phyloP scores from a whole-genome alignment of 1,140 invertebrate genomes.

The Pantala flavescens region DNA sequence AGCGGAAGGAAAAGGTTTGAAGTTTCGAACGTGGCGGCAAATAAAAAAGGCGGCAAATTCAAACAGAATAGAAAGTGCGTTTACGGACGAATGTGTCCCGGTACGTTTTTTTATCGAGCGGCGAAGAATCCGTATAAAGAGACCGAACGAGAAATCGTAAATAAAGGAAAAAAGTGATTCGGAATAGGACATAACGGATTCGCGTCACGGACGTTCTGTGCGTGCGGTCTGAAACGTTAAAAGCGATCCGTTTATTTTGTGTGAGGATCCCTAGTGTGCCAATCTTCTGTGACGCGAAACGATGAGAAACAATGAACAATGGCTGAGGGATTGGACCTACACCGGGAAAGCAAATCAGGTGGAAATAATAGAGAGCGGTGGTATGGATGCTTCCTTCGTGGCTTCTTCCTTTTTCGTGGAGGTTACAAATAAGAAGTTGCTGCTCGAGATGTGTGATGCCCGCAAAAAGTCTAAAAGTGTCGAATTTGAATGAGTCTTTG shows the following conservation, averaged over 20 bases:
- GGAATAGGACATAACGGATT: background rate
- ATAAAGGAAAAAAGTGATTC: background rate
- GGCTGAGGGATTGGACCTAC: background rate
- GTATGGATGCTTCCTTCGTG: background rate
- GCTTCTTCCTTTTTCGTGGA: background rate
- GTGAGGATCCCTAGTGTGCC: background rate
- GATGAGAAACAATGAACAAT: constrained; percentile 3
- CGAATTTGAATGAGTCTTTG: background rate
- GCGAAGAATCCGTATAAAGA: background rate
- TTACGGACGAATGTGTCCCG: background rate
- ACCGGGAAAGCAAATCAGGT: background rate
- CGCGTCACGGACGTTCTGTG: background rate
- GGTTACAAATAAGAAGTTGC: background rate
- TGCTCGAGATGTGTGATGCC: background rate
- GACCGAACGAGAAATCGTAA: background rate
- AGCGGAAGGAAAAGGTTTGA: too few relatives aligned
- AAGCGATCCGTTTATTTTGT: background rate
- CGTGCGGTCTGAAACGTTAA: background rate
- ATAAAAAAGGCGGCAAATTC: too few relatives aligned
- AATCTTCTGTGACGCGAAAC: background rate
- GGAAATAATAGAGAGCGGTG: background rate
- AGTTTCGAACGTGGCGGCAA: too few relatives aligned
- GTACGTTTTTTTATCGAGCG: background rate
- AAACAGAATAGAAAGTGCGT: too few relatives aligned
- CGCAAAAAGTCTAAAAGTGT: background rate